Conservation (phyloP, 2,888 invertebrate species). For the Tricholauxania praeusta region DNA sequence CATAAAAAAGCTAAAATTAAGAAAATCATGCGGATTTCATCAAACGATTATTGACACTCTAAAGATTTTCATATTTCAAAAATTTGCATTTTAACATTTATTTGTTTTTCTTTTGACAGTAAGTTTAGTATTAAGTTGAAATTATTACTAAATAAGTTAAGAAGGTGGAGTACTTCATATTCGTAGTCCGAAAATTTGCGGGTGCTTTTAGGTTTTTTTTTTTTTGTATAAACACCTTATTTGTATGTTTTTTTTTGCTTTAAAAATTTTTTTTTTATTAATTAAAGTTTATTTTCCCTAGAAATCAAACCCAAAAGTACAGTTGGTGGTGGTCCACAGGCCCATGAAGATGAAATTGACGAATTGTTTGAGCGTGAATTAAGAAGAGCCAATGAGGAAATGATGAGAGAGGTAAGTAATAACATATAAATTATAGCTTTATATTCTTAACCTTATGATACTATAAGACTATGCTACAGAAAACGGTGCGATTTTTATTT, state of each 20-base stretch:
- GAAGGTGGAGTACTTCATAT: conserved; percentile 11
- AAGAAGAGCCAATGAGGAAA: conserved; percentile 63
- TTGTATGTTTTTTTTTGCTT: not conserved
- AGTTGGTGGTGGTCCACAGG: conserved; percentile 52
- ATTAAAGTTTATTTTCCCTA: conserved; percentile 41
- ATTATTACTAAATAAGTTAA: not conserved
- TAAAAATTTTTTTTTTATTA: conserved; percentile 9
- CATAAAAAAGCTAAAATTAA: not conserved
- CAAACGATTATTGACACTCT: conserved; percentile 5
- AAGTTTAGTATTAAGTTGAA: conserved; percentile 20
- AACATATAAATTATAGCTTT: no score
- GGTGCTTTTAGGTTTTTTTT: not conserved
- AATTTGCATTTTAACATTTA: conserved; percentile 27
- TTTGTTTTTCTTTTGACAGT: conserved; percentile 18
- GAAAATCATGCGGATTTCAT: conserved; percentile 9
- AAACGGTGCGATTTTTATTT: no score
- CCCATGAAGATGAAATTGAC: conserved; percentile 50
- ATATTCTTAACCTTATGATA: no score
- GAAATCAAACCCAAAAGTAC: conserved; percentile 63
- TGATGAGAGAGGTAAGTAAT: conserved; percentile 64
- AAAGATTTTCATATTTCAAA: conserved; percentile 2
- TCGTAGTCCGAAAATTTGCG: not conserved
- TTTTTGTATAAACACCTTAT: not conserved
- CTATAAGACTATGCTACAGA: no score
- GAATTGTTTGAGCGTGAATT: conserved; percentile 63